These are phyloP conservation scores for Ciona savignyi DNA, from an alignment of 23 tunicate species.

Conservation along the genomic window DNA sequence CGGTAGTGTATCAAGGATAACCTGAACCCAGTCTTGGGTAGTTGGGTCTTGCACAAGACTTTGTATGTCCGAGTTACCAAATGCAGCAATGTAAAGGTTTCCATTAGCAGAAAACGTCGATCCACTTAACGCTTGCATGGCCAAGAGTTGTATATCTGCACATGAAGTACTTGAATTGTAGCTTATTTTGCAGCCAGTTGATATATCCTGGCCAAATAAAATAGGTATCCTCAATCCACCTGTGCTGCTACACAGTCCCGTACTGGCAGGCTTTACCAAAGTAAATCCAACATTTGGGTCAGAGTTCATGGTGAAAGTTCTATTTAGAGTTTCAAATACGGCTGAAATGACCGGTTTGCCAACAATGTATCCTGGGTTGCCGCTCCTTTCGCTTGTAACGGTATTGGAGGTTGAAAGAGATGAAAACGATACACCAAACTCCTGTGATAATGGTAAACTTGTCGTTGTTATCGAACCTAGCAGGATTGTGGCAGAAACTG, in stretches of 20 bases:
- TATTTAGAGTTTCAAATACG: not conserved
- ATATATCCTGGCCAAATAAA: constrained; percentile 10
- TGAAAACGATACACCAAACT: not conserved
- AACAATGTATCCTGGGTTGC: constrained; percentile 76
- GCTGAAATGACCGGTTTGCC: constrained; percentile 46
- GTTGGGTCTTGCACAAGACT: constrained; percentile 3
- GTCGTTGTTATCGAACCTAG: not conserved
- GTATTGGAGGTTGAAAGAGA: not conserved
- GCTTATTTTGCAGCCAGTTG: not conserved
- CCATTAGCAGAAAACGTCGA: not conserved
- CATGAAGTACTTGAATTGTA: not conserved
- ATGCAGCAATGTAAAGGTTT: constrained; percentile 23
- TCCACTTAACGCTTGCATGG: not conserved
- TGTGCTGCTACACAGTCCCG: not conserved
- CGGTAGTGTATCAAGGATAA: not conserved
- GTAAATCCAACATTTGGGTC: constrained; percentile 18
- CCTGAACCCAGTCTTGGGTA: constrained; percentile 18
- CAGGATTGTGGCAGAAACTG: constrained; percentile 9
- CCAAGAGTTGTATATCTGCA: not conserved
- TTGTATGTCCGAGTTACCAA: constrained; percentile 30
- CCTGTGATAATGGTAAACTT: constrained; percentile 17
- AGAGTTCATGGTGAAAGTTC: not conserved
- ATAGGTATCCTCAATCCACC: not conserved
- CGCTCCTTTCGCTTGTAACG: constrained; percentile 17
- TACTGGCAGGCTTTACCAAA: not conserved